Evolutionary conservation across 1,140 invertebrate genomes (phyloP).

Genomic region (Alviniconcha marisindica): DNA sequence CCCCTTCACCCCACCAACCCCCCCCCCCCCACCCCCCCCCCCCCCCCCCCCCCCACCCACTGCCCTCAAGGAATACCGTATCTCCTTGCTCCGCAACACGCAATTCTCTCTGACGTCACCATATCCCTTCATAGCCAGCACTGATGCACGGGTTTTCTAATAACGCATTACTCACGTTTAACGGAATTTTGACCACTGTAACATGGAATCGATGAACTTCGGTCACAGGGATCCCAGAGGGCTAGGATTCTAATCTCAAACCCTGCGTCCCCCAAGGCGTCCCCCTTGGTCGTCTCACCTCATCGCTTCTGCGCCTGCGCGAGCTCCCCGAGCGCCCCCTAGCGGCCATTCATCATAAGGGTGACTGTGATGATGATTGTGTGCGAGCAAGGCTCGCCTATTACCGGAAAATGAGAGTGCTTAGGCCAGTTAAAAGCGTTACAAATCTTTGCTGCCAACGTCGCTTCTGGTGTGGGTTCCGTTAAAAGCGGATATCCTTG

Average conservation of each 20-base stretch:
- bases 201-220: too few species aligned
- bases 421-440: conserved; percentile 23
- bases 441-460: conserved; percentile 28
- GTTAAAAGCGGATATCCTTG: too few species aligned
- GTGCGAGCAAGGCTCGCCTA: neutral
- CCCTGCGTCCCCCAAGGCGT: neutral
- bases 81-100: too few species aligned
- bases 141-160: too few species aligned
- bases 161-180: too few species aligned
- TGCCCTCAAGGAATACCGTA: neutral
- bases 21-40: neutral
- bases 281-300: conserved; percentile 13
- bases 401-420: conserved; percentile 29
- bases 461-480: too few species aligned
- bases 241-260: neutral
- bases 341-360: neutral
- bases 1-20: too few species aligned
- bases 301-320: conserved; percentile 26
- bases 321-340: neutral
- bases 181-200: too few species aligned
- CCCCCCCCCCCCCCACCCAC: too few species aligned
- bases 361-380: conserved; percentile 27
- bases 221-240: too few species aligned
- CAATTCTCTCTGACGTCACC: too few species aligned
- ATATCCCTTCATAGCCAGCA: too few species aligned